phyloP scores from a whole-genome alignment of 2,888 invertebrate species.

The Campoplex capitator region DNA sequence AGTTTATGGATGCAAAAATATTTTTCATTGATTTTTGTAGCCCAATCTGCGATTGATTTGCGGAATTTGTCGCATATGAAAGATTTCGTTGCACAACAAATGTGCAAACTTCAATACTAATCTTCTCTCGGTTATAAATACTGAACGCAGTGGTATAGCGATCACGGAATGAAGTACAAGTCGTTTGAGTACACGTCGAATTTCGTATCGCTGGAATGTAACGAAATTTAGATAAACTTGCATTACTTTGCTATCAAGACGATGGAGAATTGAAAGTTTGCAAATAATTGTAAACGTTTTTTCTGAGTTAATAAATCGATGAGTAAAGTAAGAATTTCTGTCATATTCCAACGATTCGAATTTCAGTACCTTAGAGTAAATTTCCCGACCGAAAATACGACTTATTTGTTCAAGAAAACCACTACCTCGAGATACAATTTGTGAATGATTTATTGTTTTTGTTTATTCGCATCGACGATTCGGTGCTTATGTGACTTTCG shows the following conservation, averaged over 20 bases:
- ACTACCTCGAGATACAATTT: conserved; percentile 3
- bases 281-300: not conserved
- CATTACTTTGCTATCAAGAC: not conserved
- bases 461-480: conserved; percentile 13
- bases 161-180: conserved; percentile 51
- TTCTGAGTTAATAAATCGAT: not conserved
- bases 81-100: not conserved
- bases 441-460: conserved; percentile 5
- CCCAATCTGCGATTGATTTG: too few species aligned
- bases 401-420: conserved; percentile 1
- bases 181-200: conserved; percentile 10
- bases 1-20: not conserved
- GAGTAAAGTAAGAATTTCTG: not conserved
- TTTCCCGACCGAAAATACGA: not conserved
- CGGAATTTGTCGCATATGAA: not conserved
- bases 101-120: not conserved
- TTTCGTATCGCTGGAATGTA: conserved; percentile 20
- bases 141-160: conserved; percentile 60
- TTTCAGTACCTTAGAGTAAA: not conserved
- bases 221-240: conserved; percentile 9
- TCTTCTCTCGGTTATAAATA: conserved; percentile 56
- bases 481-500: conserved; percentile 47
- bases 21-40: not conserved
- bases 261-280: not conserved
- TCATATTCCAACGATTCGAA: not conserved